A percentile compares a stretch with the other conserved stretches of the same genome.
Evolutionary conservation across 2,797 vertebrate genomes (phyloP).

Genomic region (Vultur gryphus): DNA sequence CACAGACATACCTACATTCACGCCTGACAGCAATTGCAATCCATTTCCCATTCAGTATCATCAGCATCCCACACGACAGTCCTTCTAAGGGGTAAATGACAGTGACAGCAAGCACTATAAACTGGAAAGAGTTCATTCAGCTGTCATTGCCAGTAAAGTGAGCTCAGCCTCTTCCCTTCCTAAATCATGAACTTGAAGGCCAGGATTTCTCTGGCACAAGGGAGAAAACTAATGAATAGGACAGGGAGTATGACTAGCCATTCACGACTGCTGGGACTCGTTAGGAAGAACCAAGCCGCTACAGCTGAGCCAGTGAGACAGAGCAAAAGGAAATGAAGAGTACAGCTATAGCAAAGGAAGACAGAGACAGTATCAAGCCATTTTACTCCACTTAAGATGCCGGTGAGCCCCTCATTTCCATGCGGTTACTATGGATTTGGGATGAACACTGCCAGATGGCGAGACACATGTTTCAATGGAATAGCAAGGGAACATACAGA

Average conservation of each 20-base stretch:
- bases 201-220: background rate
- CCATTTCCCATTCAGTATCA: background rate
- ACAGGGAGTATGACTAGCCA: background rate
- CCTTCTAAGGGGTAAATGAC: background rate
- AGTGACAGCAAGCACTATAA: background rate
- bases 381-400: background rate
- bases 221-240: background rate
- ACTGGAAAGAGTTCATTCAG: background rate
- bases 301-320: background rate
- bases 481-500: background rate
- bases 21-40: background rate
- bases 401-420: background rate
- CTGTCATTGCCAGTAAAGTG: background rate
- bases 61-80: background rate
- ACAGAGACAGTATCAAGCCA: background rate
- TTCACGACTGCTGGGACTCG: background rate
- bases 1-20: accelerated
- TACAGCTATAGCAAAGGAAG: background rate
- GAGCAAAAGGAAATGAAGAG: background rate
- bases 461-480: background rate
- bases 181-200: background rate
- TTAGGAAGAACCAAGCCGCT: background rate
- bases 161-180: background rate
- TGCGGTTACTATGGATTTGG: conserved; percentile 17
- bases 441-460: background rate